These are phyloP conservation scores for Aphelenchoides avenae DNA, from an alignment of 1,140 invertebrate genomes.

Conservation along the genomic window DNA sequence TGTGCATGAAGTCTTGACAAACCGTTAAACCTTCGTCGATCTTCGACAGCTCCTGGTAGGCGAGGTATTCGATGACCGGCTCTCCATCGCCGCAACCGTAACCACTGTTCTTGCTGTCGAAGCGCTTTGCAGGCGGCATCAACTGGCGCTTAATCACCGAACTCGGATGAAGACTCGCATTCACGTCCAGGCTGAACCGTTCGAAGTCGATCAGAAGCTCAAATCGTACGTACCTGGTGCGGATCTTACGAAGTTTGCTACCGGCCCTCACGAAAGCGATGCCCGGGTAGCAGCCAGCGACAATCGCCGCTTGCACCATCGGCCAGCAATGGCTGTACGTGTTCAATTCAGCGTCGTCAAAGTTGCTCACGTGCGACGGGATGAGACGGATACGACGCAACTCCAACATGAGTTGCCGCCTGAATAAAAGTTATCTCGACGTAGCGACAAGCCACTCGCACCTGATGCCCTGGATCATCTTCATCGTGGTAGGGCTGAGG, in stretches of 20 bases:
- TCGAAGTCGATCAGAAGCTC: constrained; percentile 14
- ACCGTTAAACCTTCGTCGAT: constrained; percentile 53
- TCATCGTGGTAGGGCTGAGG: constrained; percentile 76
- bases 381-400: constrained; percentile 41
- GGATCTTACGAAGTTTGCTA: constrained; percentile 48
- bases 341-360: constrained; percentile 39
- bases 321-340: constrained; percentile 45
- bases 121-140: constrained; percentile 1
- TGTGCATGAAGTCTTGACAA: constrained; percentile 15
- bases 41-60: constrained; percentile 47
- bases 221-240: constrained; percentile 28
- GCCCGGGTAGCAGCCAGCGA: constrained; percentile 56
- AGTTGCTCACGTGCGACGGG: not conserved
- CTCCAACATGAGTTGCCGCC: constrained; percentile 47
- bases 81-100: constrained; percentile 13
- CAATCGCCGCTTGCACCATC: constrained; percentile 56
- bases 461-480: constrained; percentile 70
- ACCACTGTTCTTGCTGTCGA: not conserved
- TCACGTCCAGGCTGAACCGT: constrained; percentile 18
- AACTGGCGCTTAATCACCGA: constrained; percentile 45
- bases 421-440: not conserved
- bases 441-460: constrained; percentile 54
- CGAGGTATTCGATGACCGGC: constrained; percentile 47
- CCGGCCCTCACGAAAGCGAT: constrained; percentile 43
- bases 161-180: constrained; percentile 44